These are phyloP conservation scores for Megamerina dolium DNA, from an alignment of 2,888 invertebrate species.

Conservation along the genomic window DNA sequence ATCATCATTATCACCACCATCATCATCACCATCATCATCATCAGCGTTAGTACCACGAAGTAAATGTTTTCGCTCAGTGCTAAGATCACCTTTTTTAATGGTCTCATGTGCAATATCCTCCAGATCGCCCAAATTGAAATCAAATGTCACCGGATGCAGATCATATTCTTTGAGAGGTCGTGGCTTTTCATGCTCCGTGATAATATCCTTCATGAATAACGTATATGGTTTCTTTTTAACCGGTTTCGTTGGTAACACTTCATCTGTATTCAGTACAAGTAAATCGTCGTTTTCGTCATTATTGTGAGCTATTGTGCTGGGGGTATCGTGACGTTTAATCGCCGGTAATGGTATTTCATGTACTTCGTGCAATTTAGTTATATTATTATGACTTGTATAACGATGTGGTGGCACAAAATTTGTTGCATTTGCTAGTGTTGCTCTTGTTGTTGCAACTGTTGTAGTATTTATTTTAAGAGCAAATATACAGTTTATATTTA, in stretches of 20 bases:
- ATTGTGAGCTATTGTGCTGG: too few relatives aligned
- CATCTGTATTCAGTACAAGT: conserved; percentile 36
- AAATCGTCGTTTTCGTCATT: conserved; percentile 26
- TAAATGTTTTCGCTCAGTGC: conserved; percentile 37
- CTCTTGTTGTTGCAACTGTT: conserved; percentile 1
- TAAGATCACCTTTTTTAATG: conserved; percentile 41
- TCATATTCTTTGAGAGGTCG: conserved; percentile 38
- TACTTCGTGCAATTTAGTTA: conserved; percentile 38
- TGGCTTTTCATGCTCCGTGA: conserved; percentile 33
- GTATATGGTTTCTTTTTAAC: conserved; percentile 39
- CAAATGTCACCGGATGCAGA: conserved; percentile 44
- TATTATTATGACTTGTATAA: conserved; percentile 26
- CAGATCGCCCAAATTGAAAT: conserved; percentile 46
- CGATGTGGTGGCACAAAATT: conserved; percentile 17
- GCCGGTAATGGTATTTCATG: too few relatives aligned
- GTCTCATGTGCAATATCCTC: conserved; percentile 44
- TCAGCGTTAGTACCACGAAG: conserved; percentile 28
- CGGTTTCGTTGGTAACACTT: conserved; percentile 34
- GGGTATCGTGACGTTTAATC: too few relatives aligned
- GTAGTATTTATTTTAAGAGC: too few relatives aligned
- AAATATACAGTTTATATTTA: too few relatives aligned
- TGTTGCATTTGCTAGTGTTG: neutral
- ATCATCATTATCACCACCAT: conserved; percentile 6
- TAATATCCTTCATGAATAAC: conserved; percentile 32
- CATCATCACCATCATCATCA: conserved; percentile 22